Evolutionary conservation across 2,113 vertebrate genomes (phyloP), one percentile per base, ranked within the genome.

Genomic region (Peromyscus polionotus): DNA sequence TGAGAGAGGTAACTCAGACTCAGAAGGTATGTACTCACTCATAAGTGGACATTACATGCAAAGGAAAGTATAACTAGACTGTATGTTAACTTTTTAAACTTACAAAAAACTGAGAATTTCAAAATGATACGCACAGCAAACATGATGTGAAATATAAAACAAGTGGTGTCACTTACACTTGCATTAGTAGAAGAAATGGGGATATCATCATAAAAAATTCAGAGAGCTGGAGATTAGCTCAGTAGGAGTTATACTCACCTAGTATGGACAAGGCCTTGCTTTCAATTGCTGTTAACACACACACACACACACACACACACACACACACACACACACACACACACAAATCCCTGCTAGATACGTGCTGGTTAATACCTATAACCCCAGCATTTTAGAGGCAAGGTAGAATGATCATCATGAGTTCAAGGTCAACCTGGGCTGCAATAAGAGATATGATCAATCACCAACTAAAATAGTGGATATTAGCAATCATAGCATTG

Each of bases 101-200:
- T 31, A 17, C 31, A 54, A 80, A 22, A 4, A n/a, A 28, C 17
- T 2, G 16, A 51, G 51, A 51, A 51, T 51, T 51, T 51, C 51
- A 9, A 72, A 7, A 42, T 39, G 8, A 91, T 57, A 81, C 28
- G 20, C 59, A 51, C 48, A 87, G 54, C 51, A 87, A 72, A 70
- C 85, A 85, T n/a, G 12, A 86, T 67, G 42, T 51, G 63, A 91
- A 89, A 28, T 72, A 91, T 36, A 89, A 91, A 91, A 54, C 75
- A 81, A 72, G 48, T 93, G 22, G 20, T 81, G 22, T 72, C 20
- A 48, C n/a, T 92, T 6, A 6, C 45, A 48, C 28, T 88, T 95
- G 95, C 88, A 87, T 80, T 93, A 61, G 45, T 28, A 59, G 73
- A 63, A 90, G 31, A 86, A 57, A 80, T 51, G 9, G 4, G 11